phyloP scores from a whole-genome alignment of 2,888 invertebrate species.

The Chymomyza procnemis region DNA sequence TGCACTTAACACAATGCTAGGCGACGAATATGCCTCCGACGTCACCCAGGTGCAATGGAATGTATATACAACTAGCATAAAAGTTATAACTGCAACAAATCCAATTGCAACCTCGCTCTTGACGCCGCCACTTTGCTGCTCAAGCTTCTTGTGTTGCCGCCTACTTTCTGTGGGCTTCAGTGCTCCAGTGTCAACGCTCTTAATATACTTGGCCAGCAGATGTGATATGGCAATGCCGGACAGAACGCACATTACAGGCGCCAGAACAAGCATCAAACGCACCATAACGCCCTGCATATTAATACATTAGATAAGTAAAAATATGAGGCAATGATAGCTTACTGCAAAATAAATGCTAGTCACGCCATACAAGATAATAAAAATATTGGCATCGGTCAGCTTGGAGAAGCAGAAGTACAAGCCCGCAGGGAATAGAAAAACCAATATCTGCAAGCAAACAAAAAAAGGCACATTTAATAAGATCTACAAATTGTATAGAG shows the following conservation, averaged over 20 bases:
- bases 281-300: conserved; percentile 99
- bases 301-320: no score
- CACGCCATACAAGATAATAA: conserved; percentile 97
- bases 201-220: conserved; percentile 88
- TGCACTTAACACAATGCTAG: conserved; percentile 82
- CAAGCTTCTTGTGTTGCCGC: conserved; percentile 76
- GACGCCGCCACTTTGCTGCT: conserved; percentile 76
- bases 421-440: conserved; percentile 97
- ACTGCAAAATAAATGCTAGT: conserved; percentile 99
- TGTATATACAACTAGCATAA: conserved; percentile 96
- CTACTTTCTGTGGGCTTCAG: conserved; percentile 69
- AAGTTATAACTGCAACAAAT: conserved; percentile 90
- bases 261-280: conserved; percentile 97
- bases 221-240: conserved; percentile 97
- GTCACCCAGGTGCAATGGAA: conserved; percentile 99
- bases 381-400: conserved; percentile 96
- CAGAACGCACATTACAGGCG: conserved; percentile 98
- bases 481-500: neutral
- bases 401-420: conserved; percentile 97
- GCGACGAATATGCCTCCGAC: conserved; percentile 98
- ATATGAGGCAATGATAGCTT: conserved; percentile 70
- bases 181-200: conserved; percentile 80
- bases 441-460: conserved; percentile 86
- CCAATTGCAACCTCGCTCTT: conserved; percentile 85
- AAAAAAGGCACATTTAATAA: no score